phyloP scores from a whole-genome alignment of 2,797 vertebrate genomes.

The Knipowitschia caucasica region DNA sequence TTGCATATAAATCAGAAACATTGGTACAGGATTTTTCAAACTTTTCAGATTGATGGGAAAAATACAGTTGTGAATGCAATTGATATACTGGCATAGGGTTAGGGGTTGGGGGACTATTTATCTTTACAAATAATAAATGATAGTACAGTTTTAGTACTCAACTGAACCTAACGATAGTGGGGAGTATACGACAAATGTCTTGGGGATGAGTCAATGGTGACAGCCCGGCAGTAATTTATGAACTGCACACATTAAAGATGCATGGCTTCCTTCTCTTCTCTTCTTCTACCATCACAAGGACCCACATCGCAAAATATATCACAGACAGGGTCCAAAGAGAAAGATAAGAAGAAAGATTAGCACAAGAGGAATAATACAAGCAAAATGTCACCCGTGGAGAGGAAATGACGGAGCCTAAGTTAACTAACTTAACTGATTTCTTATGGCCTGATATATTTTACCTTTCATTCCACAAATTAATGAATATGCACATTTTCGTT shows the following conservation, averaged over 20 bases:
- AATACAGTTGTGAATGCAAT: background rate
- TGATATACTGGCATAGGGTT: background rate
- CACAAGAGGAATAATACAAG: conserved; percentile 7
- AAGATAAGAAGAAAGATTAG: conserved; percentile 11
- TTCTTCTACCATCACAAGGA: conserved; percentile 47
- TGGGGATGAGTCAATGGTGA: conserved; percentile 34
- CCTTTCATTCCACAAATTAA: too few species aligned
- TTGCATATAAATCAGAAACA: background rate
- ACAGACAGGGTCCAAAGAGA: conserved; percentile 30
- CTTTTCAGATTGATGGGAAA: background rate
- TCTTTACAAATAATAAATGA: background rate
- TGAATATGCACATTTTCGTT: too few species aligned
- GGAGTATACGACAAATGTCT: conserved; percentile 31
- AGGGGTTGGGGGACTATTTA: too few species aligned
- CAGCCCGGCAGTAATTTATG: conserved; percentile 64
- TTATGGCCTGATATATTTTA: background rate
- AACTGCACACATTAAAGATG: conserved; percentile 70
- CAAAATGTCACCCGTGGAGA: conserved; percentile 10
- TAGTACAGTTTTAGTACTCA: background rate
- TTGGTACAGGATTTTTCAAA: background rate
- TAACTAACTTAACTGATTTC: background rate
- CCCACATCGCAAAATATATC: conserved; percentile 56
- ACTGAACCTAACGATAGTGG: conserved; percentile 12
- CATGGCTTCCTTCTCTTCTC: conserved; percentile 55
- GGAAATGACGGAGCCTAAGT: background rate